These are phyloP conservation scores for Chloroceryle inda DNA, from an alignment of 2,797 vertebrate genomes.

Conservation along the genomic window DNA sequence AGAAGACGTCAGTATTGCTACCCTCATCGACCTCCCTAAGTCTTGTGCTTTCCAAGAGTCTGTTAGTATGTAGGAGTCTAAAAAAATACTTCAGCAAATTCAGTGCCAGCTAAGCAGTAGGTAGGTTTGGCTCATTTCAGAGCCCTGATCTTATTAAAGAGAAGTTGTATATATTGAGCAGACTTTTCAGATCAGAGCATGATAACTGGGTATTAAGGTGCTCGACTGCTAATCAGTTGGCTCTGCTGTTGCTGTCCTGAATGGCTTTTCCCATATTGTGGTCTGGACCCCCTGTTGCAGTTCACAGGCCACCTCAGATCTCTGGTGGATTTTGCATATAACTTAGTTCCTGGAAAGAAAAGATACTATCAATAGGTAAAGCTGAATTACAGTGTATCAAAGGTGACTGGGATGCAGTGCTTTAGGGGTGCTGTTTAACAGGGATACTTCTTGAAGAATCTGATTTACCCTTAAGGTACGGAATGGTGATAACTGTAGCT, in stretches of 20 bases:
- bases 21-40: not conserved
- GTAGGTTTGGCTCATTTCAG: not conserved
- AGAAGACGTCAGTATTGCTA: not conserved
- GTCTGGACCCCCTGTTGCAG: not conserved
- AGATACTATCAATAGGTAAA: not conserved
- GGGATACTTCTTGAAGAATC: not conserved
- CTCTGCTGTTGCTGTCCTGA: not conserved
- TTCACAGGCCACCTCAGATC: not conserved
- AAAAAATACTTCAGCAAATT: not conserved
- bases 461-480: not conserved
- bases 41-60: not conserved
- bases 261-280: not conserved
- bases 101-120: not conserved
- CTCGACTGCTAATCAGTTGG: not conserved
- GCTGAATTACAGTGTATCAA: not conserved
- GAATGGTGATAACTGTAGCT: not conserved
- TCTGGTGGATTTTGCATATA: not conserved
- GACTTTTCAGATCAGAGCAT: constrained; percentile 13
- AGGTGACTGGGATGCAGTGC: not conserved
- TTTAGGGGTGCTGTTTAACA: not conserved
- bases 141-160: constrained; percentile 8
- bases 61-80: not conserved
- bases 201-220: not conserved
- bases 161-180: not conserved
- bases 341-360: not conserved